phyloP scores from a whole-genome alignment of 2,888 invertebrate genomes.

The Muscina levida region DNA sequence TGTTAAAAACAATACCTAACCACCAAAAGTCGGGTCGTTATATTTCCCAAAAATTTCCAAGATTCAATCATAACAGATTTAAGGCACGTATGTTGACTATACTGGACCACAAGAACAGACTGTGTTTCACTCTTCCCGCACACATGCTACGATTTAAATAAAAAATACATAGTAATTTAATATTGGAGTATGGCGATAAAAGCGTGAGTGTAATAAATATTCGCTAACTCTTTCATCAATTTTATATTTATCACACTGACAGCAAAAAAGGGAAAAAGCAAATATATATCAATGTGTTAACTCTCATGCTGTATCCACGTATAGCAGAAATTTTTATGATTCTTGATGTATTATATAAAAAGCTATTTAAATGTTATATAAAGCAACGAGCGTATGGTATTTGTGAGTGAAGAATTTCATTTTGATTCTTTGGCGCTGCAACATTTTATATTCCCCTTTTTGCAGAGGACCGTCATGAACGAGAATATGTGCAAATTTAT shows the following conservation, averaged over 20 bases:
- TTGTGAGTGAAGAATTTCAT: slow-evolving; percentile 6
- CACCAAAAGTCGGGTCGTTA: no score
- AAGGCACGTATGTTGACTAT: no score
- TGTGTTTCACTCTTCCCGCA: no score
- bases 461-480: no score
- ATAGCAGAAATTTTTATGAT: no score
- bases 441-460: not conserved
- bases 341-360: not conserved
- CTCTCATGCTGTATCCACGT: not conserved
- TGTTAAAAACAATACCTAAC: no score
- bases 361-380: not conserved
- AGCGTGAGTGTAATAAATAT: slow-evolving; percentile 44
- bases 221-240: slow-evolving; percentile 45
- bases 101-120: no score
- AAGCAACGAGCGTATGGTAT: not conserved
- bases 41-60: no score
- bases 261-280: slow-evolving; percentile 3
- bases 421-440: not conserved
- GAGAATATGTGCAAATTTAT: slow-evolving; percentile 56
- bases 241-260: slow-evolving; percentile 32
- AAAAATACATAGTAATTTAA: slow-evolving; percentile 25
- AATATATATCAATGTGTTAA: not conserved
- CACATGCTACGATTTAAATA: no score
- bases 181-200: slow-evolving; percentile 20
- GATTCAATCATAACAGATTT: no score